A percentile compares a stretch with the other conserved stretches of the same genome.
Evolutionary conservation across 2,113 vertebrate genomes (phyloP).

Genomic region (Limanda limanda): DNA sequence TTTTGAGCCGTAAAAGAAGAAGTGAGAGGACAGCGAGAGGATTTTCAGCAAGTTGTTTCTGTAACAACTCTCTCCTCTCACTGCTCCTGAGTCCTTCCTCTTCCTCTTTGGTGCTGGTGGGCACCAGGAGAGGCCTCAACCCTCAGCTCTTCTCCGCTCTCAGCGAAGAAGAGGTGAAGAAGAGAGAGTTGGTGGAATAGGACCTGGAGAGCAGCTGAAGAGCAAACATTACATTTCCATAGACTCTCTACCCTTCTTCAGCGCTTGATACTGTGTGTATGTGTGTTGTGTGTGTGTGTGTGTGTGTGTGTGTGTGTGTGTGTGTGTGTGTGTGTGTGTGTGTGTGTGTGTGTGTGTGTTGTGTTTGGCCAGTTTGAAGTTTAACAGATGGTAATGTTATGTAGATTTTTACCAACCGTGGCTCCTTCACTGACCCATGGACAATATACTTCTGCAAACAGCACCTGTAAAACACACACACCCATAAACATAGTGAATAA

Average conservation of each 20-base stretch:
- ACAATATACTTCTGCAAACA: constrained; percentile 61
- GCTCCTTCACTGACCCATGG: constrained; percentile 63
- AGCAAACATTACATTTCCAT: constrained; percentile 63
- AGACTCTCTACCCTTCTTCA: constrained; percentile 39
- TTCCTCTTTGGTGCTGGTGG: constrained; percentile 7
- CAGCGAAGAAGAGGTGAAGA: constrained; percentile 40
- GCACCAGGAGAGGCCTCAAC: constrained; percentile 41
- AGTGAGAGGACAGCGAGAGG: not conserved
- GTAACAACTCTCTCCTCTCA: not conserved
- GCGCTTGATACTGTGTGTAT: not conserved
- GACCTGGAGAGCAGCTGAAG: constrained; percentile 63
- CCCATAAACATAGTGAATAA: constrained; percentile 47
- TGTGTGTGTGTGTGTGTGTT: constrained; percentile 1
- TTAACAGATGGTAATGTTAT: constrained; percentile 81
- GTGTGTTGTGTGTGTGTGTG: constrained; percentile 24
- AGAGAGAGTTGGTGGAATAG: constrained; percentile 44
- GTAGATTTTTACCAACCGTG: constrained; percentile 65
- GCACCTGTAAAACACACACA: constrained; percentile 74
- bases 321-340: constrained; percentile 11
- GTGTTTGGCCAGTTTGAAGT: constrained; percentile 70
- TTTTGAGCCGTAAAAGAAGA: constrained; percentile 14
- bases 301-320: constrained; percentile 30
- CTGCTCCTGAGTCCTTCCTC: constrained; percentile 10
- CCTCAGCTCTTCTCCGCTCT: constrained; percentile 54
- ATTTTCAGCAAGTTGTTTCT: constrained; percentile 62